These are phyloP conservation scores for Psilopogon haemacephalus DNA, from an alignment of 2,113 vertebrate genomes.

Conservation along the genomic window DNA sequence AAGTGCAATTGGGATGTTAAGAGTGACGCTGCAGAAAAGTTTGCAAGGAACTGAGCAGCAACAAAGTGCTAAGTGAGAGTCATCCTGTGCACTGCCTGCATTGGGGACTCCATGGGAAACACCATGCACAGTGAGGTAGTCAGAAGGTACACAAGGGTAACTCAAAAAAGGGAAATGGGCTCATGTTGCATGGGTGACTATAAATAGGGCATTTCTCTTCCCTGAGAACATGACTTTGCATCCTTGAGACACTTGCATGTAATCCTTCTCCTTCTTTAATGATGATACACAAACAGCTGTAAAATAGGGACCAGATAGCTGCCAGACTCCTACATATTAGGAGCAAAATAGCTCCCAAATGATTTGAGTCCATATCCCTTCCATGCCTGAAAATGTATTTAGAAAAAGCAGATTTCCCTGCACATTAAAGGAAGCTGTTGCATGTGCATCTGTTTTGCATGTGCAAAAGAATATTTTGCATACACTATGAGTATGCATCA, in stretches of 20 bases:
- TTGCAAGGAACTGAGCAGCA: not conserved
- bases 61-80: not conserved
- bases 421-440: not conserved
- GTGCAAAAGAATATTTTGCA: not conserved
- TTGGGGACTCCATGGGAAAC: not conserved
- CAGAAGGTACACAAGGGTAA: not conserved
- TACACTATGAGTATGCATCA: not conserved
- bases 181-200: not conserved
- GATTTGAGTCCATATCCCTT: not conserved
- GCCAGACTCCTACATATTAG: not conserved
- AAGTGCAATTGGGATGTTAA: not conserved
- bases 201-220: not conserved
- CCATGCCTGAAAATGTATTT: not conserved
- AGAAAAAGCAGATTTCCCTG: not conserved
- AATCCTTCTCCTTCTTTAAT: not conserved
- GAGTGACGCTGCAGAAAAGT: not conserved
- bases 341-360: not conserved
- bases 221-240: not conserved
- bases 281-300: not conserved
- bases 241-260: not conserved
- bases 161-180: not conserved
- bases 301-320: not conserved
- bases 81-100: not conserved
- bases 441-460: not conserved
- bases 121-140: not conserved